Base-by-base conservation (phyloP, 2,888 invertebrate species). In the Plagodis dolabraria region DNA sequence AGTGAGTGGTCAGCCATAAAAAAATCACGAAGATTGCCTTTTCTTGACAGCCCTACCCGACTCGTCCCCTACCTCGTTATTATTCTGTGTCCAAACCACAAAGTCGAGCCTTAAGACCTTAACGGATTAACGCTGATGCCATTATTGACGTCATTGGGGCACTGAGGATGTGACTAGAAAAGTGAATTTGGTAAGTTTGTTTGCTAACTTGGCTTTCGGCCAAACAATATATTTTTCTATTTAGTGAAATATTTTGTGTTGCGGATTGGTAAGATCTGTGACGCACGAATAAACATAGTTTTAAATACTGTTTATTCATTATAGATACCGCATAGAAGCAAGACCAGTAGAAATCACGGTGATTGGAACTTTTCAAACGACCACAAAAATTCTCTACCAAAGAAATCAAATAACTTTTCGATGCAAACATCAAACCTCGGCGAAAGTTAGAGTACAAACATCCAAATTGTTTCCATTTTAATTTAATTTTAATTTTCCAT, bases 161-260 rank as follows among this genome's bases (percentile, higher is more conserved):
- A 60, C 43, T 57, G 58, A 54, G 64, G 64, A 64, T 69, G 69
- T 69, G 69, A 69, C 67, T 59, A 33, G 67, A 63, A 67, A 66
- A 63, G 57, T 56, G 59, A 64, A 68, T 65, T 64, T 65, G 58
- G 57, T 57, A 44, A 38, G 33, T 12, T 45, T 43, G 10, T 33
- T 34, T 6, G 8, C n/a, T 10, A 34, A 43, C 12, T 43, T 47
- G 57, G 54, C 47, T 42, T 47, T n/a, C 33, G 47, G n/a, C 47
- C 47, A 43, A 54, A 43, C 42, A 47, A 47, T 47, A 36, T 22
- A 38, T 47, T 47, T 45, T 51, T 51, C 50, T 50, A 35, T 57
- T 42, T 49, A 40, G n/a, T 7, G 43, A 12, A 6, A 12, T 43
- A 5, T 43, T 43, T 12, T 4, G 43, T 42, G 7, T 8, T n/a